These are phyloP conservation scores for Aelia acuminata DNA, from an alignment of 2,888 invertebrate species.

Conservation along the genomic window DNA sequence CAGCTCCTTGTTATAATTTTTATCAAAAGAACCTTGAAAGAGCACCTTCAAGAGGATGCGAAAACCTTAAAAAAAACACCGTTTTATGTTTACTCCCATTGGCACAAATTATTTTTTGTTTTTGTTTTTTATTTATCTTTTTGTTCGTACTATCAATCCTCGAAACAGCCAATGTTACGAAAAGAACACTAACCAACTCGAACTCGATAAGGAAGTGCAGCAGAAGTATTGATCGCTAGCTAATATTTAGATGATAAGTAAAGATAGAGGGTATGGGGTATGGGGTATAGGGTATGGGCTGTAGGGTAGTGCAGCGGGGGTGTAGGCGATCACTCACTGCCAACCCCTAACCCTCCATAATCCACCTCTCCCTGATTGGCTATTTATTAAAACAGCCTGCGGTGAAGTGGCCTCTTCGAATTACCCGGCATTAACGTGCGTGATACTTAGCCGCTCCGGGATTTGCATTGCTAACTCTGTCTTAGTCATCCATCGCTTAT, in stretches of 20 bases:
- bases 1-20: too few species aligned
- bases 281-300: not conserved
- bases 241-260: conserved; percentile 50
- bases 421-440: conserved; percentile 44
- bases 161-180: not conserved
- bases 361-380: conserved; percentile 43
- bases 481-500: conserved; percentile 25
- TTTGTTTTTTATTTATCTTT: not conserved
- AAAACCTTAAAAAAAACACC: too few species aligned
- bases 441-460: conserved; percentile 31
- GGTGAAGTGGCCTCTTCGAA: conserved; percentile 44
- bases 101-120: not conserved
- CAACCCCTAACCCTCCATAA: conserved; percentile 35
- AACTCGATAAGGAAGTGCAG: not conserved
- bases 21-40: too few species aligned
- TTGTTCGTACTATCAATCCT: too few species aligned
- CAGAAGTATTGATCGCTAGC: conserved; percentile 28
- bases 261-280: conserved; percentile 34
- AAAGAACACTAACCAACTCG: too few species aligned
- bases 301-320: not conserved
- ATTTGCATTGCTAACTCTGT: conserved; percentile 30
- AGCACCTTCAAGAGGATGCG: too few species aligned
- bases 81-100: not conserved
- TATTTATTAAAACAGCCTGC: conserved; percentile 45
- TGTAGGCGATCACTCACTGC: conserved; percentile 23